These are phyloP conservation scores for Trachelus troglodyta DNA, from an alignment of 2,888 invertebrate species.

Conservation along the genomic window DNA sequence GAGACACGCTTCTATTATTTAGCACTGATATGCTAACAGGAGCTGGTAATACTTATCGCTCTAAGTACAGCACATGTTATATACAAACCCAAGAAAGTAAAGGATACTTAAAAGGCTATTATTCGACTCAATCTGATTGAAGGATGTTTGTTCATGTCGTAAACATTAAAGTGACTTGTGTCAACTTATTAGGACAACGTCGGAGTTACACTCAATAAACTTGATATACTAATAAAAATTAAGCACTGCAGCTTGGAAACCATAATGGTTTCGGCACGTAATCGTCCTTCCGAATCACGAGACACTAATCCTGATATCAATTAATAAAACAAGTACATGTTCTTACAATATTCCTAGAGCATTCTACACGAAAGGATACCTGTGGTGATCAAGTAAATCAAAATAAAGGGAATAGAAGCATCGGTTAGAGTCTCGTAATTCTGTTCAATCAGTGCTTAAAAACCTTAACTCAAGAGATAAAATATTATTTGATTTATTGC, in stretches of 20 bases:
- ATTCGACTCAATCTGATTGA: not conserved
- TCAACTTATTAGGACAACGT: not conserved
- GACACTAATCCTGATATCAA: not conserved
- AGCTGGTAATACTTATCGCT: constrained; percentile 14
- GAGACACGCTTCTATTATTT: constrained; percentile 9
- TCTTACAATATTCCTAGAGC: not conserved
- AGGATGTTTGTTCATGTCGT: not conserved
- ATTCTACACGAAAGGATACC: not conserved
- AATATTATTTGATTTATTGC: constrained; percentile 14
- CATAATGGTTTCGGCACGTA: not conserved
- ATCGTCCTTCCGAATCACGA: not conserved
- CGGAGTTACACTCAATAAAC: not conserved
- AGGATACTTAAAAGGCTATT: not conserved
- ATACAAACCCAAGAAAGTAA: constrained; percentile 9
- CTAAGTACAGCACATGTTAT: constrained; percentile 18
- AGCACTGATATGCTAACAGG: constrained; percentile 13
- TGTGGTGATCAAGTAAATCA: not conserved
- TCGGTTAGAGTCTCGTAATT: not conserved
- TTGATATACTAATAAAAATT: not conserved
- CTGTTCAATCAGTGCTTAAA: not conserved
- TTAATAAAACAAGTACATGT: not conserved
- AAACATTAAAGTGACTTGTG: not conserved
- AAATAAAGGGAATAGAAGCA: not conserved
- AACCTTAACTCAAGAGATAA: not conserved
- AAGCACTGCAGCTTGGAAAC: not conserved